phyloP scores from a whole-genome alignment of 2,797 vertebrate genomes.

The Coreius guichenoti region DNA sequence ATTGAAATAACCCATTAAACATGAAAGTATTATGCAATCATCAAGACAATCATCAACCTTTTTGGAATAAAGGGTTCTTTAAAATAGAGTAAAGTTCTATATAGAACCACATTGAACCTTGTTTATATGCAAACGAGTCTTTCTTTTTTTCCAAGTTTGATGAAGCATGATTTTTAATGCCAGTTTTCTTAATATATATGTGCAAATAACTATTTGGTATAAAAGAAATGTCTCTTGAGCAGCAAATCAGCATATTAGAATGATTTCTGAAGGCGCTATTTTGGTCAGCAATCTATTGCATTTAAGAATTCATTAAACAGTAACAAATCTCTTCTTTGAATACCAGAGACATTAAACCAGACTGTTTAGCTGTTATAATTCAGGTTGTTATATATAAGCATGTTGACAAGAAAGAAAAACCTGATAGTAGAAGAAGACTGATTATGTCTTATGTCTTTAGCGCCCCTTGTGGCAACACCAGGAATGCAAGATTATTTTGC shows the following conservation, averaged over 20 bases:
- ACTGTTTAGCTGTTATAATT: background rate
- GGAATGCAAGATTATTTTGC: background rate
- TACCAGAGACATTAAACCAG: background rate
- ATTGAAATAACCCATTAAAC: background rate
- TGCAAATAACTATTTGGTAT: background rate
- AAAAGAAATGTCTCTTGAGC: background rate
- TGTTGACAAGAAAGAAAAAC: background rate
- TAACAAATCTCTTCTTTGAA: background rate
- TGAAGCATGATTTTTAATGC: background rate
- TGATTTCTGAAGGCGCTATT: background rate
- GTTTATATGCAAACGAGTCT: background rate
- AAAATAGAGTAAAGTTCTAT: background rate
- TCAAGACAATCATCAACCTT: background rate
- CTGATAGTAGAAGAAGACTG: background rate
- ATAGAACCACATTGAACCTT: too few species aligned
- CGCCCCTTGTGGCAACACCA: background rate
- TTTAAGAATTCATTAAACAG: background rate
- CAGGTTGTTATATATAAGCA: background rate
- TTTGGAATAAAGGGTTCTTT: background rate
- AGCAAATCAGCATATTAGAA: background rate
- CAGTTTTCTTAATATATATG: background rate
- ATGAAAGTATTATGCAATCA: background rate
- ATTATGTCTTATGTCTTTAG: background rate
- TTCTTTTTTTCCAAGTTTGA: background rate
- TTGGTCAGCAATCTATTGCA: background rate